Evolutionary conservation across 2,888 invertebrate genomes (phyloP).

Genomic region (Periphyllus acericola): DNA sequence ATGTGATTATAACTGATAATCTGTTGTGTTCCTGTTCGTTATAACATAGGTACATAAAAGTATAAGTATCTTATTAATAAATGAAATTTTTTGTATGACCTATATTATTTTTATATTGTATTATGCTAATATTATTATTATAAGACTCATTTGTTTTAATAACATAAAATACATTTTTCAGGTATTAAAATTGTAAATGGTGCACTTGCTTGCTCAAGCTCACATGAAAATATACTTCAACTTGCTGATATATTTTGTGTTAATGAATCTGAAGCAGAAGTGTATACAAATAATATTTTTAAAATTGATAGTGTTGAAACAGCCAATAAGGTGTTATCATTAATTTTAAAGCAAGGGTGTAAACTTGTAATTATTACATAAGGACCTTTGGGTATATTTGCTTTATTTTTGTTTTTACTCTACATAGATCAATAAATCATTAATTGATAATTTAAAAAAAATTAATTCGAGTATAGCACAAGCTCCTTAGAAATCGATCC

Average conservation of each 20-base stretch:
- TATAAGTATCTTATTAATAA: no score
- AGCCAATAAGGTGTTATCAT: constrained; percentile 73
- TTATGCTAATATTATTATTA: no score
- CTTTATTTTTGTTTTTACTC: no score
- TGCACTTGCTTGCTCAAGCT: constrained; percentile 81
- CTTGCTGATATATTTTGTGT: constrained; percentile 87
- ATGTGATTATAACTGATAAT: no score
- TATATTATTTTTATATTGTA: no score
- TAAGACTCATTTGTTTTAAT: background rate
- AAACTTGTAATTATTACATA: constrained; percentile 86
- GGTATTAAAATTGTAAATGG: constrained; percentile 89
- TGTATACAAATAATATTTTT: constrained; percentile 25
- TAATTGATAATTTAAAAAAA: no score
- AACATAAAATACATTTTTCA: constrained; percentile 65
- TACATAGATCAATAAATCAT: no score
- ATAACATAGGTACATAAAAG: no score
- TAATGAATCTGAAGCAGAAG: constrained; percentile 83
- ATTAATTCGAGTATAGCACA: no score
- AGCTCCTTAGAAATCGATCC: no score
- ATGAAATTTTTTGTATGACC: no score
- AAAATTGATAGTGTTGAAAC: constrained; percentile 39
- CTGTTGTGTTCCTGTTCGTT: no score
- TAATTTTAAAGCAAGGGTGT: constrained; percentile 77
- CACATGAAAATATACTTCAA: constrained; percentile 73
- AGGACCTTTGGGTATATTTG: constrained; percentile 82